These are phyloP conservation scores for Hanleya hanleyi DNA, from an alignment of 2,888 invertebrate species.

Conservation along the genomic window DNA sequence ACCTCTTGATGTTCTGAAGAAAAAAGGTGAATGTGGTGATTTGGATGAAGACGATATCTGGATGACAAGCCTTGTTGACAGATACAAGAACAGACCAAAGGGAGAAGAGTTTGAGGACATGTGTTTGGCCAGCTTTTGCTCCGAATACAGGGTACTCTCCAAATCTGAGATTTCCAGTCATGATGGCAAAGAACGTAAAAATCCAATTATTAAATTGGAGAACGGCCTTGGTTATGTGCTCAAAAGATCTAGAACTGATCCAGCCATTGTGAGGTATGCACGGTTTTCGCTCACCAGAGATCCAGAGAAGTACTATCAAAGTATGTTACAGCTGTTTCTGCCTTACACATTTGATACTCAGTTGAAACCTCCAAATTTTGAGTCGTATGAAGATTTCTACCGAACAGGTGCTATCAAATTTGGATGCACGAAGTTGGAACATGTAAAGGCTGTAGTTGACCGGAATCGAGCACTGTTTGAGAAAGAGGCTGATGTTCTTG, in stretches of 20 bases:
- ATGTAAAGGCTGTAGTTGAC: conserved; percentile 20
- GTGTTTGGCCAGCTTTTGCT: conserved; percentile 14
- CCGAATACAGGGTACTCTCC: conserved; percentile 15
- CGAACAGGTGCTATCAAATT: background rate
- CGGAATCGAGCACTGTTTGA: conserved; percentile 14
- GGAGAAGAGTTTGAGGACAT: background rate
- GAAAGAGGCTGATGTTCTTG: conserved; percentile 14
- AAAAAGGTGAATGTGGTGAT: background rate
- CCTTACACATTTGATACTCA: conserved; percentile 14
- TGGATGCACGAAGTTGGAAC: background rate
- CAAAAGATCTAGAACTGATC: conserved; percentile 15
- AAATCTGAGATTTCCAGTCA: background rate
- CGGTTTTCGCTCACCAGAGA: conserved; percentile 7
- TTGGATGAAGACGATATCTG: conserved; percentile 14
- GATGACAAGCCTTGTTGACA: no score
- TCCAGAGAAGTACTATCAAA: conserved; percentile 13
- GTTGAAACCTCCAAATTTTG: conserved; percentile 15
- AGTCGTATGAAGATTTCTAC: conserved; percentile 21
- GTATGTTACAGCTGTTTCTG: conserved; percentile 19
- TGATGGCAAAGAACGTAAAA: background rate
- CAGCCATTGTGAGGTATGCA: conserved; percentile 11
- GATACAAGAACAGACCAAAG: conserved; percentile 6
- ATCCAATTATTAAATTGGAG: conserved; percentile 12
- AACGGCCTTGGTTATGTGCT: conserved; percentile 19
- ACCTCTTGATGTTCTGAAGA: conserved; percentile 8